A percentile compares a stretch with the other conserved stretches of the same genome.
Evolutionary conservation across 2,888 invertebrate genomes (phyloP).

Genomic region (Entomobrya multifasciata): DNA sequence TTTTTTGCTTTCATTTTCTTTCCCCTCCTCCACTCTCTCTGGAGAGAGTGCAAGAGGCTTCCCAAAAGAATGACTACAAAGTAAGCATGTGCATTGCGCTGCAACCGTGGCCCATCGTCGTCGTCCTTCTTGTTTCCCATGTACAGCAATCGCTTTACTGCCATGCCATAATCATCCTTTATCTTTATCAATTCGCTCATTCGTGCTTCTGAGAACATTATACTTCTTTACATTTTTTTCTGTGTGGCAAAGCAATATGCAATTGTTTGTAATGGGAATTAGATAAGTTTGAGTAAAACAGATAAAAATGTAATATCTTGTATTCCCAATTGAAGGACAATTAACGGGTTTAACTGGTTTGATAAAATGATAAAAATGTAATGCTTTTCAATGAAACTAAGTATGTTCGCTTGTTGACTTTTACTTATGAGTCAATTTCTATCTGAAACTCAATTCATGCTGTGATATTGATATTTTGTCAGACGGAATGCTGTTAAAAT

Average conservation of each 20-base stretch:
- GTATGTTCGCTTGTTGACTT: no score
- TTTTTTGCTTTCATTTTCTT: slow-evolving; percentile 26
- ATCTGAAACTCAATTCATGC: no score
- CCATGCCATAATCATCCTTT: slow-evolving; percentile 31
- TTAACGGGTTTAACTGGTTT: slow-evolving; percentile 34
- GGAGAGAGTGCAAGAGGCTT: slow-evolving; percentile 24
- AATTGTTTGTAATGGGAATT: not conserved
- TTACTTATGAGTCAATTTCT: no score
- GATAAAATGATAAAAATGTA: no score
- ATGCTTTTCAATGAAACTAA: no score
- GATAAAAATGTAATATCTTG: slow-evolving; percentile 22
- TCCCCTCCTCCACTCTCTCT: slow-evolving; percentile 62
- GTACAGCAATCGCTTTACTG: slow-evolving; percentile 9
- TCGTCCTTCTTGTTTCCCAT: slow-evolving; percentile 32
- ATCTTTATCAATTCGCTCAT: slow-evolving; percentile 39
- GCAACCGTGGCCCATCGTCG: not conserved
- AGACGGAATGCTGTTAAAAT: no score
- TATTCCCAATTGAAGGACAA: slow-evolving; percentile 53
- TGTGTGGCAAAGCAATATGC: not conserved
- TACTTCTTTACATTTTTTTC: slow-evolving; percentile 50
- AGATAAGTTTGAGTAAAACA: slow-evolving; percentile 18
- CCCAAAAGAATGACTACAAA: slow-evolving; percentile 18
- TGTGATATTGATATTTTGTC: no score
- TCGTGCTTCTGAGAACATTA: slow-evolving; percentile 35
- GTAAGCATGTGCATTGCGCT: slow-evolving; percentile 66